Evolutionary conservation across 2,113 vertebrate genomes (phyloP).

Genomic region (Cephalopterus ornatus): DNA sequence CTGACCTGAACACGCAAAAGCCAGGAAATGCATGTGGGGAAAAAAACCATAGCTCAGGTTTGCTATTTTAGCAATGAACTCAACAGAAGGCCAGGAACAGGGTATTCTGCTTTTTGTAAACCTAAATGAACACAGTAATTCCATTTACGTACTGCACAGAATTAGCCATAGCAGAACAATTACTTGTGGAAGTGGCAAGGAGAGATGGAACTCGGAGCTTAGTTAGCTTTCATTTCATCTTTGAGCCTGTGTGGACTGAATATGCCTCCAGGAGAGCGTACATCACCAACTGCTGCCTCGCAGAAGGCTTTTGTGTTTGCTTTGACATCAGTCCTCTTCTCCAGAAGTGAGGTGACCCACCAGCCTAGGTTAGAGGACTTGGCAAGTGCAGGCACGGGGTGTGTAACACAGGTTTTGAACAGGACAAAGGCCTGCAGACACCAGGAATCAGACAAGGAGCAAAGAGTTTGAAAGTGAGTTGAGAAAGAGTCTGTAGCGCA

Average conservation of each 20-base stretch:
- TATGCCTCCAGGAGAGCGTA: neutral
- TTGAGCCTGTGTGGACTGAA: neutral
- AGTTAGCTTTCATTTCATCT: neutral
- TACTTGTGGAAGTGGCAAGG: neutral
- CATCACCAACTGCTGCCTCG: neutral
- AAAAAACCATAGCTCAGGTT: neutral
- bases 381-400: neutral
- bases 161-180: neutral
- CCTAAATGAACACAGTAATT: neutral
- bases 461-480: conserved; percentile 43
- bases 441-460: conserved; percentile 32
- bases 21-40: neutral
- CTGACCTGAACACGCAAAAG: conserved; percentile 25
- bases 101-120: neutral
- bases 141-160: neutral
- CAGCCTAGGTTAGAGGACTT: neutral
- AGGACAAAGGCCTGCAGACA: conserved; percentile 42
- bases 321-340: neutral
- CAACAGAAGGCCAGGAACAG: neutral
- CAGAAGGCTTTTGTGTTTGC: neutral
- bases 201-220: neutral
- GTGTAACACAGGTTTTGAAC: neutral
- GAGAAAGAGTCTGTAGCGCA: neutral
- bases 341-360: conserved; percentile 29
- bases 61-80: neutral